Percentiles rank a stretch among this genome's conserved stretches.
Conservation (phyloP, 2,888 invertebrate species). For the Spodoptera littoralis region DNA sequence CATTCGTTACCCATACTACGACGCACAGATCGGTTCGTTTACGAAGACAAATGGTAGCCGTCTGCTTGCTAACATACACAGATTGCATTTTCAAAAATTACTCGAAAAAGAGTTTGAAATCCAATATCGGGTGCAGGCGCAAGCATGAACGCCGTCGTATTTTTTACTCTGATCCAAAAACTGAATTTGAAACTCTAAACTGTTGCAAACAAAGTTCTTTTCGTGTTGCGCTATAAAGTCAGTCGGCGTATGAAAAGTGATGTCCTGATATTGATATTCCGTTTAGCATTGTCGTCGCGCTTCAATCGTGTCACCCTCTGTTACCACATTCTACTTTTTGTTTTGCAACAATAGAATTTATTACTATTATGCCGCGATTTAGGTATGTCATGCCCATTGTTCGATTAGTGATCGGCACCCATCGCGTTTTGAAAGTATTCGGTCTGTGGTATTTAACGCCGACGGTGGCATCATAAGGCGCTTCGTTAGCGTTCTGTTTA, state of each 20-base stretch:
- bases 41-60: slow-evolving; percentile 85
- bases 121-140: slow-evolving; percentile 73
- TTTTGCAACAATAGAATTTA: slow-evolving; percentile 76
- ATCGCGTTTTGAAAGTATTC: slow-evolving; percentile 74
- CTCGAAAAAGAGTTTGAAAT: slow-evolving; percentile 79
- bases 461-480: slow-evolving; percentile 82
- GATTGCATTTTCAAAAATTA: slow-evolving; percentile 83
- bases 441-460: slow-evolving; percentile 82
- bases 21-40: slow-evolving; percentile 88
- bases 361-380: slow-evolving; percentile 64
- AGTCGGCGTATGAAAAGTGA: slow-evolving; percentile 70
- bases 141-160: slow-evolving; percentile 61
- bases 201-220: slow-evolving; percentile 49
- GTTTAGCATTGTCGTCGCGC: slow-evolving; percentile 71
- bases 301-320: slow-evolving; percentile 73
- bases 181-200: slow-evolving; percentile 51
- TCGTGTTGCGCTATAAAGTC: slow-evolving; percentile 41
- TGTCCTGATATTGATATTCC: slow-evolving; percentile 69
- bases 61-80: slow-evolving; percentile 76
- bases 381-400: slow-evolving; percentile 79
- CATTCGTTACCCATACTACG: slow-evolving; percentile 85
- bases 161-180: slow-evolving; percentile 59
- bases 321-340: slow-evolving; percentile 73
- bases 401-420: slow-evolving; percentile 79
- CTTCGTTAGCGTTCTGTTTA: slow-evolving; percentile 74